A percentile compares a stretch with the other conserved stretches of the same genome.
Conservation (phyloP, 2,113 vertebrate genomes). For the Acrocephalus kingi region DNA sequence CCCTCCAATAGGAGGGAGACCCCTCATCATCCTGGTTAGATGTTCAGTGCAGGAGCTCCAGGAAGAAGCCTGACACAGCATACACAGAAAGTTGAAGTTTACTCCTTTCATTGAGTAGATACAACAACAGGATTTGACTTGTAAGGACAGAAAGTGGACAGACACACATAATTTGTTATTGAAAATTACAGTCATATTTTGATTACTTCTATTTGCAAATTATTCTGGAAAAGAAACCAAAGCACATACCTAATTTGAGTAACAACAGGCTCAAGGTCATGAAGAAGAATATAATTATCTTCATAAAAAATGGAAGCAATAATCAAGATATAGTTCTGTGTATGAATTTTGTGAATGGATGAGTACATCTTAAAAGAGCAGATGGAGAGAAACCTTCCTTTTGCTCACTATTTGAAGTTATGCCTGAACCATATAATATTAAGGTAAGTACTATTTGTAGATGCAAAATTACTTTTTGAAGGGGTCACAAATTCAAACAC, state of each 20-base stretch:
- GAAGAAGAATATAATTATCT: neutral
- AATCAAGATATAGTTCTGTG: neutral
- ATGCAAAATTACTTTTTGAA: slow-evolving; percentile 6
- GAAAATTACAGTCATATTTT: neutral
- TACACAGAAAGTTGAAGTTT: neutral
- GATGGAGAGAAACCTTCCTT: neutral
- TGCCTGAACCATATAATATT: neutral
- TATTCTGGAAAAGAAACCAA: neutral
- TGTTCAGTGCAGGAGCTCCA: neutral
- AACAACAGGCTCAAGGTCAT: neutral
- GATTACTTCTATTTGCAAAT: neutral
- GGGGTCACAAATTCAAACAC: slow-evolving; percentile 27
- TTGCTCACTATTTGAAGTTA: neutral
- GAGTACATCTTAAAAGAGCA: neutral
- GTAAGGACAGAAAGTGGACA: neutral
- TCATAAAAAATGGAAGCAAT: neutral
- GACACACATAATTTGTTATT: neutral
- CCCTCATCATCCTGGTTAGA: neutral
- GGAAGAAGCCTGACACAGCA: neutral
- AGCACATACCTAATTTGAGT: neutral
- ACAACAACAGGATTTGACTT: neutral
- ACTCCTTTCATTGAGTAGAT: neutral
- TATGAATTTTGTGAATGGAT: neutral
- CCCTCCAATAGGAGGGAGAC: neutral
- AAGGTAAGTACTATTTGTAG: neutral